These are phyloP conservation scores for Biston betularia DNA, from an alignment of 2,888 invertebrate genomes.

Conservation along the genomic window DNA sequence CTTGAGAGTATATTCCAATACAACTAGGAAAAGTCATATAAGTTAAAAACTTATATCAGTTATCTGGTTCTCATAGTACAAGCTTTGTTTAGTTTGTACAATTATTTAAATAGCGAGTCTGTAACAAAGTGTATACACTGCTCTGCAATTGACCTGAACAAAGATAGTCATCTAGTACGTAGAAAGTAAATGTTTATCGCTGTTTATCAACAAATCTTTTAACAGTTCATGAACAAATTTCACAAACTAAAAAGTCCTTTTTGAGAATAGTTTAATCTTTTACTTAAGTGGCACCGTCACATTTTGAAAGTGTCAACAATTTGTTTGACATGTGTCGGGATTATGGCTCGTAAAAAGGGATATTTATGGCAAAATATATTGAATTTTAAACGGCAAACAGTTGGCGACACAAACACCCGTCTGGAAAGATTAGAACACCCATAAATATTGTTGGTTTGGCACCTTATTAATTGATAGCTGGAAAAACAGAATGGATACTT, in stretches of 20 bases:
- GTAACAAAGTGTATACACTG: too few relatives aligned
- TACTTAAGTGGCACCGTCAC: conserved; percentile 68
- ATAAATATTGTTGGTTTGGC: conserved; percentile 47
- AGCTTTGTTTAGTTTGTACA: too few relatives aligned
- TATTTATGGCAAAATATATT: conserved; percentile 76
- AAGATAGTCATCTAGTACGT: too few relatives aligned
- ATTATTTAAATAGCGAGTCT: too few relatives aligned
- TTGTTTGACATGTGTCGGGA: conserved; percentile 79
- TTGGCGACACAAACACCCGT: conserved; percentile 39
- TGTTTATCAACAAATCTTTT: conserved; percentile 13
- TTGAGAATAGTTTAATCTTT: conserved; percentile 52
- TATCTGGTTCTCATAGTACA: too few relatives aligned
- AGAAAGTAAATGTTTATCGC: too few relatives aligned
- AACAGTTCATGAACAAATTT: conserved; percentile 32
- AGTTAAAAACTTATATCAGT: too few relatives aligned
- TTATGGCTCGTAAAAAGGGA: conserved; percentile 68
- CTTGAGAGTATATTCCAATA: too few relatives aligned
- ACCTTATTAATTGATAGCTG: conserved; percentile 43
- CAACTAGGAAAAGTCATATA: too few relatives aligned
- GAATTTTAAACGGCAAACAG: conserved; percentile 69
- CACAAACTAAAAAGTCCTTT: conserved; percentile 46
- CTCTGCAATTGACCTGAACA: too few relatives aligned
- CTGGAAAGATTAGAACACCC: conserved; percentile 44
- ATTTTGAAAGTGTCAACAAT: conserved; percentile 73
- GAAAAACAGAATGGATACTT: conserved; percentile 29